Percentiles rank a stretch among this genome's conserved stretches.
Evolutionary conservation across 2,888 invertebrate genomes (phyloP).

Genomic region (Phengaris alcon): DNA sequence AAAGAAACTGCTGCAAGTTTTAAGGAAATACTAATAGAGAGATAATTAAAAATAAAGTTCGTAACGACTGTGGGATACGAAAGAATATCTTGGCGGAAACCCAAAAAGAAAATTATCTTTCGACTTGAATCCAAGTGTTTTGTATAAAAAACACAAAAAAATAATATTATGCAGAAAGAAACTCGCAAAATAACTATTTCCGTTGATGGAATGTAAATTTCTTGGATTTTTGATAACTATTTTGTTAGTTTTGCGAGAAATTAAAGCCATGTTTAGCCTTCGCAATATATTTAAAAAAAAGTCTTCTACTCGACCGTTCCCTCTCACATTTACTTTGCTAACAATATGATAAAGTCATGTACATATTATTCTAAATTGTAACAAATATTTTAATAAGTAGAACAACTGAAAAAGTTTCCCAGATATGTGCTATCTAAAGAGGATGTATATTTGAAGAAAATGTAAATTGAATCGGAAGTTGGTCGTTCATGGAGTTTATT

Average conservation of each 20-base stretch:
- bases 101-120: slow-evolving; percentile 25
- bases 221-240: background rate
- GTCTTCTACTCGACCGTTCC: no score
- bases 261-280: no score
- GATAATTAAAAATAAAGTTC: slow-evolving; percentile 5
- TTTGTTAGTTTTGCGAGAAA: no score
- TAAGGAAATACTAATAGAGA: background rate
- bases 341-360: background rate
- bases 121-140: slow-evolving; percentile 13
- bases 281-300: no score
- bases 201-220: background rate
- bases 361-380: background rate
- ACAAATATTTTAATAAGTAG: slow-evolving; percentile 12
- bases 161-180: background rate
- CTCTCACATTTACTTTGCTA: no score
- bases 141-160: background rate
- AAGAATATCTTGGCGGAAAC: slow-evolving; percentile 19
- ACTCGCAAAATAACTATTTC: background rate
- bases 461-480: slow-evolving; percentile 21
- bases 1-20: background rate
- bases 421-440: slow-evolving; percentile 21
- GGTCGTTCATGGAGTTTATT: slow-evolving; percentile 22
- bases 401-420: slow-evolving; percentile 14
- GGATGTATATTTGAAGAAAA: slow-evolving; percentile 27
- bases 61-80: background rate